Evolutionary conservation across 1,140 invertebrate genomes (phyloP).

Genomic region (Episyrphus balteatus): DNA sequence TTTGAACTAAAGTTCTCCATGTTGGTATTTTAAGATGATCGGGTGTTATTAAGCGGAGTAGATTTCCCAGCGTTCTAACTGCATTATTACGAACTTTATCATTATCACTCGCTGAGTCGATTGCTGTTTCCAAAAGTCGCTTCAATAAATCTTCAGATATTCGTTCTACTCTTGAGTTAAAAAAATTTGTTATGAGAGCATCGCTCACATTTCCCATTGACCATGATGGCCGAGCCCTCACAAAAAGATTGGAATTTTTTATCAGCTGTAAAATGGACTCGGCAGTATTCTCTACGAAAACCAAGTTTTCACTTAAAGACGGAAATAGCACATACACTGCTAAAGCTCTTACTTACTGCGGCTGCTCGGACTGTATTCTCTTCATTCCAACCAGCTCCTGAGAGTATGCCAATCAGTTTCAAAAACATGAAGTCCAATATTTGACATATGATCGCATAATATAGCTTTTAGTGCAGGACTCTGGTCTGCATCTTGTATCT

Average conservation of each 20-base stretch:
- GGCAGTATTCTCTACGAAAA: constrained; percentile 57
- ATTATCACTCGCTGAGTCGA: constrained; percentile 53
- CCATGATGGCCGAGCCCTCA: constrained; percentile 72
- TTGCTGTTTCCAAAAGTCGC: constrained; percentile 53
- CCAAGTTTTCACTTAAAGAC: constrained; percentile 45
- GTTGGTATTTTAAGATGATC: constrained; percentile 39
- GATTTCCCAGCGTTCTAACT: constrained; percentile 67
- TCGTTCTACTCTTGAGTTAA: constrained; percentile 46
- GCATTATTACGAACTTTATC: constrained; percentile 70
- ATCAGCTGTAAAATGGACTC: constrained; percentile 53
- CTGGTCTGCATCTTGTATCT: constrained; percentile 10
- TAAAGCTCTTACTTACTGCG: constrained; percentile 58
- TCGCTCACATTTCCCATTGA: constrained; percentile 73
- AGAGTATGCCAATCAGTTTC: constrained; percentile 55
- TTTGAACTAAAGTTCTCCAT: constrained; percentile 38
- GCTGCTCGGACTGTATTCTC: constrained; percentile 60
- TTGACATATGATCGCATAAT: constrained; percentile 26
- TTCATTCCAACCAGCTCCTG: constrained; percentile 60
- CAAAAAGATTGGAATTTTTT: constrained; percentile 50
- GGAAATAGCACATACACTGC: constrained; percentile 60
- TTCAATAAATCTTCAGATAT: constrained; percentile 55
- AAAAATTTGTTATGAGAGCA: constrained; percentile 52
- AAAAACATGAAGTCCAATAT: constrained; percentile 23
- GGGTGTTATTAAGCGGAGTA: constrained; percentile 52
- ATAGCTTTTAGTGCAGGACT: constrained; percentile 11